Conservation (phyloP, 1,140 invertebrate species). For the Drosophila sulfurigaster region DNA sequence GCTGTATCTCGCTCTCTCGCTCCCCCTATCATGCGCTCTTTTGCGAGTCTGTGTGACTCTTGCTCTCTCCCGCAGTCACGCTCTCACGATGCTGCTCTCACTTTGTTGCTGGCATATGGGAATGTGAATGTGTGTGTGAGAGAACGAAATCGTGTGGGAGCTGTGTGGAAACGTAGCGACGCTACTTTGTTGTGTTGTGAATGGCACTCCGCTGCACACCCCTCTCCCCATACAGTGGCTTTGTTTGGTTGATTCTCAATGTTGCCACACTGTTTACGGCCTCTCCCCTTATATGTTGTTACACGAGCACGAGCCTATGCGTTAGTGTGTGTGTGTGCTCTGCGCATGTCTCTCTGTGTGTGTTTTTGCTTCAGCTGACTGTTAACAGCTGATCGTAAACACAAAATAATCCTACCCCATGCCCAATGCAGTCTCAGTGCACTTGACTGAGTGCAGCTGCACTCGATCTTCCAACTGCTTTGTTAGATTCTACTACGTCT, state of each 20-base stretch:
- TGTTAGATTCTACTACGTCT: background rate
- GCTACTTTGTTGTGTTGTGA: constrained; percentile 46
- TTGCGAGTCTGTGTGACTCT: no score
- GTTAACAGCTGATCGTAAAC: constrained; percentile 74
- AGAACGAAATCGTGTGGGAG: constrained; percentile 15
- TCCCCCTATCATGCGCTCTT: background rate
- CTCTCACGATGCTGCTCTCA: constrained; percentile 15
- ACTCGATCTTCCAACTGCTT: constrained; percentile 29
- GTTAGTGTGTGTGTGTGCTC: constrained; percentile 23
- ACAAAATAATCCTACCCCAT: constrained; percentile 47
- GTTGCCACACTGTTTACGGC: constrained; percentile 50
- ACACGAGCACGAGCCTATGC: constrained; percentile 21
- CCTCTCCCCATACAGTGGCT: constrained; percentile 5
- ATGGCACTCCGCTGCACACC: background rate
- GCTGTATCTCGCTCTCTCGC: constrained; percentile 17
- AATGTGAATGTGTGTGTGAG: constrained; percentile 20
- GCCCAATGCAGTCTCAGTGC: constrained; percentile 34
- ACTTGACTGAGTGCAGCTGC: constrained; percentile 48
- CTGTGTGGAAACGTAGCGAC: constrained; percentile 18
- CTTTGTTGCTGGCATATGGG: background rate
- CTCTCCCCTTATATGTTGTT: constrained; percentile 22
- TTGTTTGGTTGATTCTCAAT: constrained; percentile 49
- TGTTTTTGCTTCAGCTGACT: constrained; percentile 33
- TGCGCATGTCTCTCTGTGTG: constrained; percentile 41
- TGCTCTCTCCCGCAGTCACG: background rate